Evolutionary conservation across 1,140 invertebrate genomes (phyloP), one percentile per base, ranked within the genome.

Genomic region (Chionoecetes opilio): DNA sequence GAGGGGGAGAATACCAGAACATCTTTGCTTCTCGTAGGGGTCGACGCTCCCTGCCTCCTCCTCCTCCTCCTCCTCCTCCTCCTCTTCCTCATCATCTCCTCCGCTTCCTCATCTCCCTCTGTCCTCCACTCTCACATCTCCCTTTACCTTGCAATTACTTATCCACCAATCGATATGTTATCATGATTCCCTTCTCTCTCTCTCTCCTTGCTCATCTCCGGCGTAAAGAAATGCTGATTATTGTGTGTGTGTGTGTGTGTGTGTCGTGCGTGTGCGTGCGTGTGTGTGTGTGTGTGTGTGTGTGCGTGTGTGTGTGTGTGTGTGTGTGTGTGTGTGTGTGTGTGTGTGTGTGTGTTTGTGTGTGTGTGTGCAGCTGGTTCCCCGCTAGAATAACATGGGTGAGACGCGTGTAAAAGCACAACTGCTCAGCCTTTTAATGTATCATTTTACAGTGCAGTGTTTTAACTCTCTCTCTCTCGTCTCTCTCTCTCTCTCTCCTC

Each of bases 291-390:
- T 46, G 5, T 75, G 63, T 75, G 63, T 75, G 63, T 75, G 63
- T n/a, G 53, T 75, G 53, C 26, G 53, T 75, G 53, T 75, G 53
- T 75, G 53, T 75, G 53, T 75, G 53, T 75, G 53, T 75, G 53
- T 75, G 53, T 75, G 63, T 75, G 63, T n/a, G 63, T 75, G 63
- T 75, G 63, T 75, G 63, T 75, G 63, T 75, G 63, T 75, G 63
- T 75, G 63, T 75, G 63, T 75, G 63, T 75, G 63, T 75, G 63
- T 75, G 63, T 75, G 63, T 75, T 17, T n/a, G 21, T 75, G 63
- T 75, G 21, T 75, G 63, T 75, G 21, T 75, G 26, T 75, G 21
- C 63, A 26, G 63, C 11, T n/a, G 63, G 63, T n/a, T 75, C 5
- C 63, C 63, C n/a, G 21, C n/a, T 26, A 75, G 63, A n/a, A 21